Conservation (phyloP, 2,888 invertebrate genomes). For the Cephalotes varians region DNA sequence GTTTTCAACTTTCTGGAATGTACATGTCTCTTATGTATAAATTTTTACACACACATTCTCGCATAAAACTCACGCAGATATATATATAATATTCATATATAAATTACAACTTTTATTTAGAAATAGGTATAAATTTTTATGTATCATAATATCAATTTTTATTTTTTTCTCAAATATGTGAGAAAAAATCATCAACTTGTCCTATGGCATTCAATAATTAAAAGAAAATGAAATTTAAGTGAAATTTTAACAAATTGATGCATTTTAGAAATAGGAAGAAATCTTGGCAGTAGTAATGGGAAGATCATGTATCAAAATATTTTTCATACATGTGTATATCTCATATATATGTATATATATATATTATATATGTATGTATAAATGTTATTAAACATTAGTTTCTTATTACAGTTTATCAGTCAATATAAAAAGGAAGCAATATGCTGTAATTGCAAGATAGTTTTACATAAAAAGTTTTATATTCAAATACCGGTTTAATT, state of each 20-base stretch:
- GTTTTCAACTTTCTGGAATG: constrained; percentile 30
- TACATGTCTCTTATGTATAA: constrained; percentile 18
- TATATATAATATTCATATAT: neutral
- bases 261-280: neutral
- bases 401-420: neutral
- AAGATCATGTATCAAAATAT: constrained; percentile 2
- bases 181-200: constrained; percentile 17
- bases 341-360: neutral
- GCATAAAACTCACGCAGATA: constrained; percentile 1
- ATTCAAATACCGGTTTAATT: neutral
- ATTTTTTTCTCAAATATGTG: too few species aligned
- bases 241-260: constrained; percentile 7
- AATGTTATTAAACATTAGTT: neutral
- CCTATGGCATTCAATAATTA: neutral
- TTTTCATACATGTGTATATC: neutral
- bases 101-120: constrained; percentile 28
- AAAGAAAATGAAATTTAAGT: neutral
- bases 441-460: neutral
- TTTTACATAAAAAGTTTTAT: neutral
- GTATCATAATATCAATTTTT: neutral
- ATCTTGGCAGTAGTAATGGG: constrained; percentile 26
- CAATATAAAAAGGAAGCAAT: neutral
- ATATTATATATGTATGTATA: neutral
- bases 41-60: constrained; percentile 26
- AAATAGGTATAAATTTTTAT: constrained; percentile 2